These are phyloP conservation scores for Thunnus maccoyii DNA, from an alignment of 2,113 vertebrate species.

Conservation along the genomic window DNA sequence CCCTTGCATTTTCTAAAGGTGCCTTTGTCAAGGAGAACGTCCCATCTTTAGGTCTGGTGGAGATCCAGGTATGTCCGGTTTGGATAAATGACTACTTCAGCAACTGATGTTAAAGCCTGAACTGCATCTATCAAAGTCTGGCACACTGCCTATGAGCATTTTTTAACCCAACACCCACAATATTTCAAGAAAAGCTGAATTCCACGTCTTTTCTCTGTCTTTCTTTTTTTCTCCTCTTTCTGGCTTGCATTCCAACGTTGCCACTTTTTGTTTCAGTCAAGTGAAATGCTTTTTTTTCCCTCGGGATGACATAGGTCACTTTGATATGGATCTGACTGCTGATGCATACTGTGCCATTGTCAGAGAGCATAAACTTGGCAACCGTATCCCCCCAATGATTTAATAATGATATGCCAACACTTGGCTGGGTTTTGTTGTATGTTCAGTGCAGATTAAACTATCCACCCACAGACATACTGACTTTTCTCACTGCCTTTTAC, in stretches of 20 bases:
- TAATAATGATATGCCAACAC: constrained; percentile 60
- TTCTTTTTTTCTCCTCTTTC: constrained; percentile 13
- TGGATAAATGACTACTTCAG: constrained; percentile 75
- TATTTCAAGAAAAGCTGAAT: constrained; percentile 63
- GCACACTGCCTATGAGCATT: constrained; percentile 64
- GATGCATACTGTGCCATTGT: constrained; percentile 61
- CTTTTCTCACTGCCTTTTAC: constrained; percentile 30
- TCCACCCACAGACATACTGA: constrained; percentile 34
- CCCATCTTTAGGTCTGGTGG: constrained; percentile 66
- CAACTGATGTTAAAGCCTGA: constrained; percentile 66
- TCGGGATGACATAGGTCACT: constrained; percentile 46
- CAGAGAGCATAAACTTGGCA: constrained; percentile 63
- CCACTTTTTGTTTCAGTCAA: constrained; percentile 65
- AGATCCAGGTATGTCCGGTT: constrained; percentile 66
- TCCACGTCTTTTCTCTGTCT: constrained; percentile 12
- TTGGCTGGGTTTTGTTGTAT: constrained; percentile 50
- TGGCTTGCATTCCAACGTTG: constrained; percentile 42
- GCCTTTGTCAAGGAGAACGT: constrained; percentile 65
- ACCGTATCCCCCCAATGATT: constrained; percentile 46
- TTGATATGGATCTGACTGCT: constrained; percentile 66
- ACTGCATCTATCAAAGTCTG: constrained; percentile 78
- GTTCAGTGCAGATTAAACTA: constrained; percentile 50
- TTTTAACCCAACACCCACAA: constrained; percentile 64
- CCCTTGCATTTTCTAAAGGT: constrained; percentile 70
- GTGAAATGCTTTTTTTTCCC: constrained; percentile 46